These are phyloP conservation scores for Petrophora chlorosata DNA, from an alignment of 2,888 invertebrate genomes.

Conservation along the genomic window DNA sequence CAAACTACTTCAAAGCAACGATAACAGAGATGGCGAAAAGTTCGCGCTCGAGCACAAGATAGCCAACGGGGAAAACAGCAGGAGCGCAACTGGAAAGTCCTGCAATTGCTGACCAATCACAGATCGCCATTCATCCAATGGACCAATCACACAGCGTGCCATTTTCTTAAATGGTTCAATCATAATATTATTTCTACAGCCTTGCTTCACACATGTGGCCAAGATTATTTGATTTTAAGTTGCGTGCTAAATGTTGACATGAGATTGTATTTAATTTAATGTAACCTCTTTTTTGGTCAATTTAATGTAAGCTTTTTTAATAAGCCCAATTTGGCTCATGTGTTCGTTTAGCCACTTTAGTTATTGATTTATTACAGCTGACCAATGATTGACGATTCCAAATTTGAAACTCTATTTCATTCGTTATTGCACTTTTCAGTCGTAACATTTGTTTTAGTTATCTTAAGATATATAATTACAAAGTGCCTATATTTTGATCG, in stretches of 20 bases:
- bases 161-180: neutral
- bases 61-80: conserved; percentile 74
- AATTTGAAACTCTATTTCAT: conserved; percentile 31
- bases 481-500: conserved; percentile 50
- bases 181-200: neutral
- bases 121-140: conserved; percentile 35
- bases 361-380: conserved; percentile 3
- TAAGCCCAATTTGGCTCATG: conserved; percentile 2
- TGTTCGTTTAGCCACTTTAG: conserved; percentile 7
- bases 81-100: conserved; percentile 73
- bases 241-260: conserved; percentile 11
- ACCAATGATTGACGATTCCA: conserved; percentile 26
- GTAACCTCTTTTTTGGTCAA: neutral
- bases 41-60: conserved; percentile 86
- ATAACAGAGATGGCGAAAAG: conserved; percentile 88
- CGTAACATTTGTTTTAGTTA: conserved; percentile 24
- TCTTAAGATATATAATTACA: conserved; percentile 19
- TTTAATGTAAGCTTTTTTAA: conserved; percentile 1
- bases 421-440: neutral
- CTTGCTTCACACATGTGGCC: neutral
- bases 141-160: conserved; percentile 41
- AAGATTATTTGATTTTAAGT: conserved; percentile 14
- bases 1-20: conserved; percentile 88
- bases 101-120: conserved; percentile 85
- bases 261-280: conserved; percentile 8